phyloP scores from a whole-genome alignment of 1,140 invertebrate species.

The Caenorhabditis brenneri region DNA sequence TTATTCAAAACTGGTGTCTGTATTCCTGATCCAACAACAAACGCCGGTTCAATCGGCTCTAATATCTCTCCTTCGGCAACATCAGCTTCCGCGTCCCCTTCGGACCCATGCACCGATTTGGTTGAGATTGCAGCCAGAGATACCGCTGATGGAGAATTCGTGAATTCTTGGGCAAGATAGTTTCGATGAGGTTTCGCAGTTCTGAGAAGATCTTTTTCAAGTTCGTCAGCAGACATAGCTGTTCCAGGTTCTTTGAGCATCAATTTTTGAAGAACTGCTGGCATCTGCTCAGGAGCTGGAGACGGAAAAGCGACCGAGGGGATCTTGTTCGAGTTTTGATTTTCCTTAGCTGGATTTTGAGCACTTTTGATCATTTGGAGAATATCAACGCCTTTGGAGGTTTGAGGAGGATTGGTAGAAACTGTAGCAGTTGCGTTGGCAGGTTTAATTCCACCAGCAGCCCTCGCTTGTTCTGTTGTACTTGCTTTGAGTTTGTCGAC shows the following conservation, averaged over 20 bases:
- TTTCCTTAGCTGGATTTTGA: background rate
- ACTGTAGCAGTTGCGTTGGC: background rate
- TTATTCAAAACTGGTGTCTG: conserved; percentile 33
- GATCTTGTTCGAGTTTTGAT: background rate
- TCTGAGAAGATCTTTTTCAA: conserved; percentile 38
- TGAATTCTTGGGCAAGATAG: background rate
- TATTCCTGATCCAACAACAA: conserved; percentile 8
- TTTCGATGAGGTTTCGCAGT: conserved; percentile 27
- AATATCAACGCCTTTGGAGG: background rate
- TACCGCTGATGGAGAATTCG: conserved; percentile 27
- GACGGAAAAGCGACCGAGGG: background rate
- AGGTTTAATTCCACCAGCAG: background rate
- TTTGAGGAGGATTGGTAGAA: background rate
- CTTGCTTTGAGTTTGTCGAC: conserved; percentile 24
- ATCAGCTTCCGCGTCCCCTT: background rate
- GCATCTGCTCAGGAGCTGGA: conserved; percentile 32
- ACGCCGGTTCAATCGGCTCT: background rate
- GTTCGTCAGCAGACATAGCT: conserved; percentile 44
- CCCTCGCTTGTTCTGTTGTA: conserved; percentile 4
- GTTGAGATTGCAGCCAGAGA: conserved; percentile 39
- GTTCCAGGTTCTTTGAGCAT: conserved; percentile 33
- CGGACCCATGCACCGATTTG: conserved; percentile 28
- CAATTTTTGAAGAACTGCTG: conserved; percentile 42
- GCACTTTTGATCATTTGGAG: conserved; percentile 27
- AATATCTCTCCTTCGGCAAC: conserved; percentile 8